Evolutionary conservation across 2,888 invertebrate species (phyloP), one percentile per base, ranked within the genome.

Genomic region (Hirudinaria manillensis): DNA sequence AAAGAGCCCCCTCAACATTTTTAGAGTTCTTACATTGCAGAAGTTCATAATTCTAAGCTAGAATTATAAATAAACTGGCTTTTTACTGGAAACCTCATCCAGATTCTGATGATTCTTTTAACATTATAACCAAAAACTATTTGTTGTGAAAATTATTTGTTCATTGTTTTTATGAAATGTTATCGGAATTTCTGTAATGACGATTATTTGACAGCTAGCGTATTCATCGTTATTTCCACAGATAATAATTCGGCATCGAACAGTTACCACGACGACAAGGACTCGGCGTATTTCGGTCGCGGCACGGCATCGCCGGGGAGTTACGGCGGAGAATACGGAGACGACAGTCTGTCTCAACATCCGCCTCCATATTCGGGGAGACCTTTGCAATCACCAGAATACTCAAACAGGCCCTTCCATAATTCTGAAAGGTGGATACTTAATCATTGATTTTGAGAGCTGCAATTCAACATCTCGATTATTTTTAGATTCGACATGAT

Each of bases 211-310:
- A 45, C 10, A 16, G 38, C 10, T 45, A 45, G 45, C 13, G 16
- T 29, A 29, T n/a, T 71, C 51, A 53, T 51, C 27, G 0, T 71
- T 1, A 51, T 56, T 21, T 6, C 29, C 56, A 32, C n/a, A 72
- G 72, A 72, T 32, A 72, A 72, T 10, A 56, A 61, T 21, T 61
- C 56, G 56, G 56, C 72, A 27, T 61, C 72, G 32, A 72, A 61
- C 61, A 72, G 61, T n/a, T 61, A 61, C 19, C 61, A 61, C n/a
- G 61, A 61, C n/a, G 61, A 61, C 29, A 61, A 61, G 29, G 61
- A 61, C 10, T 61, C 61, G 4, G 24, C 61, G 7, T 61, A 27
- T 10, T 61, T 61, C 13, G 61, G 24, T 10, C 61, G 61, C n/a
- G 61, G 61, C 24, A 61, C 24, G 2, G 29, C 61, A 7, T 61